Evolutionary conservation across 2,113 vertebrate species (phyloP).

Genomic region (Numida meleagris): DNA sequence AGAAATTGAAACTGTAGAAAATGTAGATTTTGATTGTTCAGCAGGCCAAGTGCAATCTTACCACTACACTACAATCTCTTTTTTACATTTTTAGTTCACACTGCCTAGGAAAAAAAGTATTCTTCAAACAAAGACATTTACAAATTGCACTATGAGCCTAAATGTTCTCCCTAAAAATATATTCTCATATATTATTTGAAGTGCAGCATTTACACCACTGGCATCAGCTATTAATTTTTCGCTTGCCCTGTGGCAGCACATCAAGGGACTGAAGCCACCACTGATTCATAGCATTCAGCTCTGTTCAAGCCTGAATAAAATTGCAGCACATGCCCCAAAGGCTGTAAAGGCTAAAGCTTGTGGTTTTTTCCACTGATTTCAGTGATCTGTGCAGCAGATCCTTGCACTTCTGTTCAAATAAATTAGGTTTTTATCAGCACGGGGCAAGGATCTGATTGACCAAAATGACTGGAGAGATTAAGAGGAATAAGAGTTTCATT

Average conservation of each 20-base stretch:
- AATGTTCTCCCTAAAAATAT: background rate
- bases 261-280: background rate
- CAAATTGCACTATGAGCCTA: background rate
- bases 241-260: background rate
- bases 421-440: background rate
- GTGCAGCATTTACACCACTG: background rate
- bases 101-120: background rate
- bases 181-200: background rate
- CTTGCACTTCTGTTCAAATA: background rate
- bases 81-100: background rate
- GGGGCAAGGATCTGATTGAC: background rate
- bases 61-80: rapidly evolving
- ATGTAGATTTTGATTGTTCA: background rate
- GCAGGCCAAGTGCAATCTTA: background rate
- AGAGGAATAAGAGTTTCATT: background rate
- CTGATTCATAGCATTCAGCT: rapidly evolving
- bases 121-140: background rate
- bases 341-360: background rate
- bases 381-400: background rate
- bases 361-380: background rate
- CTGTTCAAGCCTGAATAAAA: background rate
- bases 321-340: background rate
- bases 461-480: background rate
- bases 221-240: background rate
- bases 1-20: slow-evolving; percentile 12